A percentile compares a stretch with the other conserved stretches of the same genome.
phyloP scores from a whole-genome alignment of 2,113 vertebrate species.

The Mystacornis crossleyi region DNA sequence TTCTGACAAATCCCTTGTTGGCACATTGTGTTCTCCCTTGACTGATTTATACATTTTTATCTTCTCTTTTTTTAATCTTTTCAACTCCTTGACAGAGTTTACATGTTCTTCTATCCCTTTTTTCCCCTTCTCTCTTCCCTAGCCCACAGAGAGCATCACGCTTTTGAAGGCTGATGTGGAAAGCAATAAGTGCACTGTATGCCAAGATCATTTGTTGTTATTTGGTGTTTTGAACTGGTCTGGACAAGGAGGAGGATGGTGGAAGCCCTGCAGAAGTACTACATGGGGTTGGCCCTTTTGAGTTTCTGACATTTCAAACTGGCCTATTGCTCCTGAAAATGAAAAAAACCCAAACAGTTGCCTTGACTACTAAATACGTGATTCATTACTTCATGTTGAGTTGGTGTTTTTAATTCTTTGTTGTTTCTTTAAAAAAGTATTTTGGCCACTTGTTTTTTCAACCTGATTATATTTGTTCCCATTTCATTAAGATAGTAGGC shows the following conservation, averaged over 20 bases:
- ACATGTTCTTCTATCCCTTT: not conserved
- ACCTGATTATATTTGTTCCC: conserved; percentile 6
- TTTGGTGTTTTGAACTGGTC: conserved; percentile 61
- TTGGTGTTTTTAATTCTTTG: not conserved
- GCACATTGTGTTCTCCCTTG: not conserved
- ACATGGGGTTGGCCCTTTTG: not conserved
- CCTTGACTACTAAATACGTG: not conserved
- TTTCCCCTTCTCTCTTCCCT: conserved; percentile 54
- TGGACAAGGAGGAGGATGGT: conserved; percentile 56
- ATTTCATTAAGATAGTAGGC: conserved; percentile 4
- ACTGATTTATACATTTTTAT: not conserved
- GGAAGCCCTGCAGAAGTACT: conserved; percentile 54
- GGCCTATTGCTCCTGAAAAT: not conserved
- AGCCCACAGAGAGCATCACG: conserved; percentile 95
- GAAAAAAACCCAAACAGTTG: not conserved
- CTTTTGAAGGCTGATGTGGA: conserved; percentile 91
- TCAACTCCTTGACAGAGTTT: not conserved
- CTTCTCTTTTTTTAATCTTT: not conserved
- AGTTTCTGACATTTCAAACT: conserved; percentile 49
- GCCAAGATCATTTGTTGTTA: conserved; percentile 55
- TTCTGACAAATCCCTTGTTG: not conserved
- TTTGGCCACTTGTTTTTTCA: not conserved
- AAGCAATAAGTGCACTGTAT: conserved; percentile 80
- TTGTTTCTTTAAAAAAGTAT: not conserved
- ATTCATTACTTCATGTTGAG: not conserved